Conservation (phyloP, 2,888 invertebrate species). For the Lacanobia oleracea region DNA sequence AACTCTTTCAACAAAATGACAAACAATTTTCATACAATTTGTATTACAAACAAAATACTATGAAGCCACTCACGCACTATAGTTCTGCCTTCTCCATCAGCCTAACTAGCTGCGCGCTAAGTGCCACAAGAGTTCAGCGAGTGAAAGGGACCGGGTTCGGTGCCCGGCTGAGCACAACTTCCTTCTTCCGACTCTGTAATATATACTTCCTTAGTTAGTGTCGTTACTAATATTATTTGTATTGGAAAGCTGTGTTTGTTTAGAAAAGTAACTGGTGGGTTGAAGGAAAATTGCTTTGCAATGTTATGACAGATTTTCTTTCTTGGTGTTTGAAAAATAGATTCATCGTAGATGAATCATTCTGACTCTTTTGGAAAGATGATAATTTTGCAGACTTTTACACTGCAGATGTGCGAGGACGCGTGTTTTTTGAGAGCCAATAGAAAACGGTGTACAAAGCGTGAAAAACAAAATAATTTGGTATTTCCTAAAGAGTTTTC, state of each 20-base stretch:
- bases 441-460: no score
- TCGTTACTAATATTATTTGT: slow-evolving; percentile 47
- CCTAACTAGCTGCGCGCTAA: slow-evolving; percentile 28
- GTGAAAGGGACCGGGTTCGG: slow-evolving; percentile 69
- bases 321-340: not conserved
- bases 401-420: no score
- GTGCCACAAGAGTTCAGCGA: slow-evolving; percentile 48
- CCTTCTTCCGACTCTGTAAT: slow-evolving; percentile 59
- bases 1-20: not conserved
- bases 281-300: not conserved
- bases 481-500: no score
- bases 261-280: not conserved
- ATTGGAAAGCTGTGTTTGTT: slow-evolving; percentile 29
- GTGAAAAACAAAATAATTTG: no score
- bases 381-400: no score
- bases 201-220: slow-evolving; percentile 48
- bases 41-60: slow-evolving; percentile 14
- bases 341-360: no score
- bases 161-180: slow-evolving; percentile 64
- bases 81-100: slow-evolving; percentile 20
- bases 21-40: not conserved
- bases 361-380: no score
- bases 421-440: no score
- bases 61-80: slow-evolving; percentile 3
- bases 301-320: not conserved